These are phyloP conservation scores for Cheirogaleus major DNA, from an alignment of 2,797 vertebrate genomes.

Conservation along the genomic window DNA sequence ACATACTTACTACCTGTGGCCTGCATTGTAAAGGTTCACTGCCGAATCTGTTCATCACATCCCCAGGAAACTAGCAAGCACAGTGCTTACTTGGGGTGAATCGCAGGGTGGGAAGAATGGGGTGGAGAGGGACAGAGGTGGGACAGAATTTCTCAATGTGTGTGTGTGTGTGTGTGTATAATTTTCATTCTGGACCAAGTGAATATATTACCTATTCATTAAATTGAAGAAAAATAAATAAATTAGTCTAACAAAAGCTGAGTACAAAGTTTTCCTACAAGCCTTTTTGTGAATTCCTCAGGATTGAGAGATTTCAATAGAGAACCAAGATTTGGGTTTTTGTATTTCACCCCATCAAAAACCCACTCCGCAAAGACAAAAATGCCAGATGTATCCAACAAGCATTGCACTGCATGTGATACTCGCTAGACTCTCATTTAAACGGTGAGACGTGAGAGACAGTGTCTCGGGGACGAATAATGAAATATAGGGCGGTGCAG, in stretches of 20 bases:
- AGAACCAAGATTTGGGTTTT: slow-evolving; percentile 28
- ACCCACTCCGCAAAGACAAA: slow-evolving; percentile 56
- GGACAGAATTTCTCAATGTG: not conserved
- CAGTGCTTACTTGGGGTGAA: no score
- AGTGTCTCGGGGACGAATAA: slow-evolving; percentile 36
- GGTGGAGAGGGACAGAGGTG: not conserved
- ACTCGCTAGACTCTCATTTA: slow-evolving; percentile 66
- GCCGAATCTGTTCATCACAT: not conserved
- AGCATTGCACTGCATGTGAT: slow-evolving; percentile 34
- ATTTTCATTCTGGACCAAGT: not conserved
- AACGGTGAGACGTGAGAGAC: slow-evolving; percentile 70
- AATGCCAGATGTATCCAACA: slow-evolving; percentile 58
- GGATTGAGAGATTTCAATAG: not conserved
- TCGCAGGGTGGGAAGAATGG: accelerated
- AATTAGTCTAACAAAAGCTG: not conserved
- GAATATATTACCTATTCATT: not conserved
- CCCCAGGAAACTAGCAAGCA: not conserved
- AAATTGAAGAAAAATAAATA: slow-evolving; percentile 4
- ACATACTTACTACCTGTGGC: not conserved
- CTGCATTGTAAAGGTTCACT: not conserved
- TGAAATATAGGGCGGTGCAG: not conserved
- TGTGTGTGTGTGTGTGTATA: not conserved
- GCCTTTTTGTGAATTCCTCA: not conserved
- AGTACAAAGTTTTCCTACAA: not conserved
- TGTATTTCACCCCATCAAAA: slow-evolving; percentile 47